Percentiles rank a stretch among this genome's conserved stretches.
phyloP scores from a whole-genome alignment of 1,140 invertebrate species.

The Mycetomoellerius zeteki region DNA sequence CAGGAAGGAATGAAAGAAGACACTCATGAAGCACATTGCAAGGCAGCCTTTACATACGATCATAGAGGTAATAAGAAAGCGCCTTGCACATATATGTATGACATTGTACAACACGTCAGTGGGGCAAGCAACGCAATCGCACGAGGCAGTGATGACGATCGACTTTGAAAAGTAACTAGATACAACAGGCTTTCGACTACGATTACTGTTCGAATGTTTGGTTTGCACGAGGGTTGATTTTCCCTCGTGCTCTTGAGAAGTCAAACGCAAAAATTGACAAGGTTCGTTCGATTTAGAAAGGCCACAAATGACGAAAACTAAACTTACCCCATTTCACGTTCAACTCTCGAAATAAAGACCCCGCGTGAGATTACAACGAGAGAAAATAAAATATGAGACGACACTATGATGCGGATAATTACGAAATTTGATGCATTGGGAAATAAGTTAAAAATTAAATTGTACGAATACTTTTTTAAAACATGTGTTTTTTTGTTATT shows the following conservation, averaged over 20 bases:
- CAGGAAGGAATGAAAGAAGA: slow-evolving; percentile 61
- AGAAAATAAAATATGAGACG: background rate
- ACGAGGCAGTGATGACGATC: slow-evolving; percentile 45
- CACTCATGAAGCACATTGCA: slow-evolving; percentile 71
- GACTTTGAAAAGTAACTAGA: slow-evolving; percentile 50
- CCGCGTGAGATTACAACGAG: slow-evolving; percentile 34
- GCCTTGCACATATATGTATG: slow-evolving; percentile 25
- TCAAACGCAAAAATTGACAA: slow-evolving; percentile 17
- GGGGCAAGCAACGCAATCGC: slow-evolving; percentile 69
- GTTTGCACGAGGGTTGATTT: background rate
- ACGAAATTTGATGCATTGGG: background rate
- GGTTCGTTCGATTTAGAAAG: slow-evolving; percentile 25
- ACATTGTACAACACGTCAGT: slow-evolving; percentile 51
- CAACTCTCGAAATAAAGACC: slow-evolving; percentile 19
- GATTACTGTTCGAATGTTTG: slow-evolving; percentile 7
- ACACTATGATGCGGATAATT: slow-evolving; percentile 24
- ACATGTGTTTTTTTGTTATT: background rate
- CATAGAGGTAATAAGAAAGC: slow-evolving; percentile 61
- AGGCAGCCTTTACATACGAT: slow-evolving; percentile 68
- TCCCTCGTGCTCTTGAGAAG: slow-evolving; percentile 25
- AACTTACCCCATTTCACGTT: slow-evolving; percentile 56
- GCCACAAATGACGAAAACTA: slow-evolving; percentile 28
- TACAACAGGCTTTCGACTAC: slow-evolving; percentile 45
- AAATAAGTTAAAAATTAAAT: background rate
- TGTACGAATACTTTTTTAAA: background rate